A percentile compares a stretch with the other conserved stretches of the same genome.
These are phyloP conservation scores for Enteromius unitaeniatus DNA, from an alignment of 2,797 vertebrate genomes.

Conservation along the genomic window DNA sequence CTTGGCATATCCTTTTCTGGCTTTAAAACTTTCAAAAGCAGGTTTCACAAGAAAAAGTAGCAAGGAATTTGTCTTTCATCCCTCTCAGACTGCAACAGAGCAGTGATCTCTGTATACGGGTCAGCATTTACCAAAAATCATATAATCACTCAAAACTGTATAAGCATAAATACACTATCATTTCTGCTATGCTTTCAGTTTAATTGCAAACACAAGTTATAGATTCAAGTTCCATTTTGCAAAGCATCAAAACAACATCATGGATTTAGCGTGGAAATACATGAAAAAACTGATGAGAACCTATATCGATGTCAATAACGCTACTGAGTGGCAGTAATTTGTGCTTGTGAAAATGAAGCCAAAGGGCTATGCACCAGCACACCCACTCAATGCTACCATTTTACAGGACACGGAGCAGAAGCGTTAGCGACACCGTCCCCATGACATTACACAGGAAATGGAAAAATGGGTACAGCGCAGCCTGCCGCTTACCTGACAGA, in stretches of 20 bases:
- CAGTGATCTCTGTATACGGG: neutral
- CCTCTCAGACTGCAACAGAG: neutral
- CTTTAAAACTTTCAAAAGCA: neutral
- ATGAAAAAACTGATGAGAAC: neutral
- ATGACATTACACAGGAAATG: slow-evolving; percentile 53
- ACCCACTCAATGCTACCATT: slow-evolving; percentile 59
- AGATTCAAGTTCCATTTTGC: neutral
- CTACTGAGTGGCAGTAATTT: slow-evolving; percentile 51
- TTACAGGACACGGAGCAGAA: slow-evolving; percentile 23
- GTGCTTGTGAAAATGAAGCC: slow-evolving; percentile 57
- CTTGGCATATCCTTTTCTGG: neutral
- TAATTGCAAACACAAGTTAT: slow-evolving; percentile 16
- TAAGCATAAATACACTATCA: slow-evolving; percentile 8
- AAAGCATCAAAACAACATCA: slow-evolving; percentile 25
- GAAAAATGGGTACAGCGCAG: slow-evolving; percentile 37
- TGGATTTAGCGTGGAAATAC: neutral
- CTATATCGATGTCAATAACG: slow-evolving; percentile 32
- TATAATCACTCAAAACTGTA: neutral
- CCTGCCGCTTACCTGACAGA: neutral
- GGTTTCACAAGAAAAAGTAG: neutral
- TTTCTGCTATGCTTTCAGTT: slow-evolving; percentile 28
- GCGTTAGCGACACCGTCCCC: slow-evolving; percentile 33
- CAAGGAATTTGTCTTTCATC: neutral
- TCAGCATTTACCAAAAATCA: slow-evolving; percentile 9
- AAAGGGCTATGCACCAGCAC: slow-evolving; percentile 53